Conservation (phyloP, 2,888 invertebrate species). For the Lithosia quadra region DNA sequence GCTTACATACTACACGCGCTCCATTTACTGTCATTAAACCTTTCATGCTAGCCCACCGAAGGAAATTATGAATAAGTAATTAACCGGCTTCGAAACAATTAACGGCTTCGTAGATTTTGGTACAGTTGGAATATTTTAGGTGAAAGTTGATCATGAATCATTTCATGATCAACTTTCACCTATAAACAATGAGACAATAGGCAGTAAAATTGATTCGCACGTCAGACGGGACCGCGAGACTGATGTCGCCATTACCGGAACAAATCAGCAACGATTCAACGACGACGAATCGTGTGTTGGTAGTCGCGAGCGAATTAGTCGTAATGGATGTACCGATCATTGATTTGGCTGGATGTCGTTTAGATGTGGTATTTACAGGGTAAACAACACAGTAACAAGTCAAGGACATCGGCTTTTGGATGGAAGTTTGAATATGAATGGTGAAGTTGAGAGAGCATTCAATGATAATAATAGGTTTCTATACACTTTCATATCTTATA, state of each 20-base stretch:
- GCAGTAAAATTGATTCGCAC: slow-evolving; percentile 53
- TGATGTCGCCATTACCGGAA: slow-evolving; percentile 58
- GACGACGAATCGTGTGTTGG: slow-evolving; percentile 55
- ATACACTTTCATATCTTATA: no score
- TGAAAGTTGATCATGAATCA: slow-evolving; percentile 23
- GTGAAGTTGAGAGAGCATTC: no score
- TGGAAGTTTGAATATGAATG: no score
- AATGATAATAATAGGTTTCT: no score
- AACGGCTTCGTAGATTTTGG: not conserved
- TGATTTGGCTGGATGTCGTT: slow-evolving; percentile 21
- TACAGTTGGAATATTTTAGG: not conserved
- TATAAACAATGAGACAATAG: slow-evolving; percentile 53
- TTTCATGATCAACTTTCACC: no score
- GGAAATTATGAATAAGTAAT: no score
- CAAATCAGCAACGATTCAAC: slow-evolving; percentile 55
- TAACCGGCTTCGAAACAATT: not conserved
- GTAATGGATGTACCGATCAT: slow-evolving; percentile 46
- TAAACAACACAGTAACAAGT: not conserved
- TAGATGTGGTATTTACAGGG: not conserved
- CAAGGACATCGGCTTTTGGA: not conserved
- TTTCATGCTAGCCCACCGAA: no score
- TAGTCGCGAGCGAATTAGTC: slow-evolving; percentile 51
- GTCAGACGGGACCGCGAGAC: slow-evolving; percentile 48
- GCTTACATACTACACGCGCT: no score
- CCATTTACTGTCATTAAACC: no score